Percentiles rank a stretch among this genome's conserved stretches.
These are phyloP conservation scores for Melitaea athalia DNA, from an alignment of 2,888 invertebrate species.

Conservation along the genomic window DNA sequence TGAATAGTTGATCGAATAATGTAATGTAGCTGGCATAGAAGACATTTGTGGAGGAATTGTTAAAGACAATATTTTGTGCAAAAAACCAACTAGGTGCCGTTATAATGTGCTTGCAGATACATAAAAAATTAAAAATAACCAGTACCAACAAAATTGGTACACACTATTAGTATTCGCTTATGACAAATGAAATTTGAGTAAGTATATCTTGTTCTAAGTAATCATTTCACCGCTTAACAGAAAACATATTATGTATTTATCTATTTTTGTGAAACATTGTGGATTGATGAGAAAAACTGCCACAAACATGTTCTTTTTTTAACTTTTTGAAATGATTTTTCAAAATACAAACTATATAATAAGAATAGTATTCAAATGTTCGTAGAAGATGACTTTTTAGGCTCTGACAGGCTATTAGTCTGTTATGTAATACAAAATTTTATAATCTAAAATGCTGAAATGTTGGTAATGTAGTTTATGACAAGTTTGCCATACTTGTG, in stretches of 20 bases:
- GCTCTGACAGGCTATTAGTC: background rate
- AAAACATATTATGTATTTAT: background rate
- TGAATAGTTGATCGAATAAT: conserved; percentile 27
- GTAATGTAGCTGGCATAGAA: conserved; percentile 30
- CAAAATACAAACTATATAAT: background rate
- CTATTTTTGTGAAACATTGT: background rate
- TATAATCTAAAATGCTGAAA: background rate
- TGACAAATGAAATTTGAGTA: conserved; percentile 1
- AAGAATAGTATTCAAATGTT: background rate
- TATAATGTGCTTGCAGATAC: conserved; percentile 16
- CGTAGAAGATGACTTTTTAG: background rate
- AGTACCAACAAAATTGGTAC: background rate
- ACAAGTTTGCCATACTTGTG: too few relatives aligned
- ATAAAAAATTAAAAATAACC: conserved; percentile 1
- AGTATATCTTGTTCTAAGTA: background rate
- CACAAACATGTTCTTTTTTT: background rate
- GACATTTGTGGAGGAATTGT: conserved; percentile 12
- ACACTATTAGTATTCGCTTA: background rate
- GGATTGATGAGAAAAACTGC: background rate
- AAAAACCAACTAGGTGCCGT: conserved; percentile 18
- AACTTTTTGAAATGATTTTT: conserved; percentile 1
- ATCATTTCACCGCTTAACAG: background rate
- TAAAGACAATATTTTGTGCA: conserved; percentile 22
- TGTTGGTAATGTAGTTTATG: too few relatives aligned
- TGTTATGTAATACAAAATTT: background rate